Evolutionary conservation across 1,140 invertebrate genomes (phyloP), one percentile per base, ranked within the genome.

Genomic region (Nasonia giraulti): DNA sequence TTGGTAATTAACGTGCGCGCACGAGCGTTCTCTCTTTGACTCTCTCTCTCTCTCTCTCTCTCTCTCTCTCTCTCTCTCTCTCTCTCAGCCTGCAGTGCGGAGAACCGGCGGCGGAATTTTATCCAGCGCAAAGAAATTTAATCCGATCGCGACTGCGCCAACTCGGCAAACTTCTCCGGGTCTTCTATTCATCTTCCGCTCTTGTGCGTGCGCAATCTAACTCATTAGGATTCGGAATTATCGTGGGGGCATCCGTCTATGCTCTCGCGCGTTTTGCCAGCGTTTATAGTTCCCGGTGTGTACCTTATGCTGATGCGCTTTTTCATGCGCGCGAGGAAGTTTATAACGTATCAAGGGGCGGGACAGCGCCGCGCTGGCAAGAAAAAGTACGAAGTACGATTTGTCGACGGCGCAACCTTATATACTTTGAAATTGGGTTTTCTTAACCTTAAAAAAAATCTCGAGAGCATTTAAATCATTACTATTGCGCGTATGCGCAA

Each of bases 1-100:
- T 78, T 71, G 81, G 82, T 88, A 88, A 88, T 87, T 85, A 86
- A 83, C 80, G 82, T n/a, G 31, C 20, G 23, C 20, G 23, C 55
- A 62, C 55, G 55, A 62, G 55, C 20, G 50, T 62, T 62, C 55
- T 62, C 55, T 62, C 50, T 55, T 5, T 55, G 14, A 2, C 17
- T 20, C 50, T 55, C 44, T 55, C 50, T 55, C 50, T 55, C 50
- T 55, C 17, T 55, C 50, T 55, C 17, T 14, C 50, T 55, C 17
- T 55, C 50, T 55, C 17, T 14, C 50, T 20, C 50, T 55, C 44
- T 12, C 44, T 47, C 44, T 47, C 1, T 3, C 7, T 47, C 44
- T 47, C 12, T 12, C 11, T 10, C 44, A 10, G 44, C 8, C 33
- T 37, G 33, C 5, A 27, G 40, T 10, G 40, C 40, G 7, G 55